A percentile compares a stretch with the other conserved stretches of the same genome.
Conservation (phyloP, 1,140 invertebrate species). For the Armadillidium nasatum region DNA sequence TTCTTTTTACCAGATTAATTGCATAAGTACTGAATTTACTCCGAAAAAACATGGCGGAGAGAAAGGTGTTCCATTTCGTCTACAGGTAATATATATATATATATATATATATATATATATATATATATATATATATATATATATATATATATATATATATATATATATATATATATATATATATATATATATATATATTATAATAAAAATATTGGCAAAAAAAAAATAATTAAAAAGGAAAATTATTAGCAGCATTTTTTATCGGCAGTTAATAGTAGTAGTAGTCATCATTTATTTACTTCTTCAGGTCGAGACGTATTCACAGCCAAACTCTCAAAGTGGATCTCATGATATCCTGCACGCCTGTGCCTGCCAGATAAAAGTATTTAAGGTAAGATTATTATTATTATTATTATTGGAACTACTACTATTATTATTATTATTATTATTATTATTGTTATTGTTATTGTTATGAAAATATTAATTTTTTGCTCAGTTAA, state of each 20-base stretch:
- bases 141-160: too few relatives aligned
- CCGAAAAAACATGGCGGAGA: conserved; percentile 97
- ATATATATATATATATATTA: too few relatives aligned
- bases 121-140: too few relatives aligned
- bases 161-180: too few relatives aligned
- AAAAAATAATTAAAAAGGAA: too few relatives aligned
- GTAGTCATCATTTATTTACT: not conserved
- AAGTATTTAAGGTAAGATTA: conserved; percentile 65
- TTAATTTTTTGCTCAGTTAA: not conserved
- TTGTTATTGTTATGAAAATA: too few relatives aligned
- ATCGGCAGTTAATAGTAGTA: not conserved
- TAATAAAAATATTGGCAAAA: too few relatives aligned
- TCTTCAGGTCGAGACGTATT: conserved; percentile 80
- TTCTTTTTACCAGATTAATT: conserved; percentile 65
- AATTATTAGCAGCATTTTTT: too few relatives aligned
- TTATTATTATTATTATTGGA: not conserved
- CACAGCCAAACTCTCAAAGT: conserved; percentile 51
- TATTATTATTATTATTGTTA: too few relatives aligned
- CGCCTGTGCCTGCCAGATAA: conserved; percentile 90
- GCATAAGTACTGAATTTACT: conserved; percentile 96
- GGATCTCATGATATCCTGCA: conserved; percentile 58
- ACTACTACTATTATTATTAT: too few relatives aligned
- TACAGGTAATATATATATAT: conserved; percentile 64
- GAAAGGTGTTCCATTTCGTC: conserved; percentile 92
- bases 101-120: too few relatives aligned